These are phyloP conservation scores for Chrysolina oricalcia DNA, from an alignment of 2,888 invertebrate species.

Conservation along the genomic window DNA sequence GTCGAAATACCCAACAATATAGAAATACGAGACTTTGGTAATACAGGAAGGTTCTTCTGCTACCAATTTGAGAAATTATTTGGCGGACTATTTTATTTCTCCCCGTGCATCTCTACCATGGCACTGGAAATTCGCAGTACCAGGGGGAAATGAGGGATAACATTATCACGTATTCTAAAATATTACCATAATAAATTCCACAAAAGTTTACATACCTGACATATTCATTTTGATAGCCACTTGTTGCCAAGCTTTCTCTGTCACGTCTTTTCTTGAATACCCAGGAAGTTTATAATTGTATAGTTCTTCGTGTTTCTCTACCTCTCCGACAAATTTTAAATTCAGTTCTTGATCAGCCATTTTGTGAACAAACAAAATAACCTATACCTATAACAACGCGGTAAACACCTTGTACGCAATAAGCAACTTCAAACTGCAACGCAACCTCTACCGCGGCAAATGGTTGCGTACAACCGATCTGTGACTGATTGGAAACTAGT, in stretches of 20 bases:
- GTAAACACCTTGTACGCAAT: neutral
- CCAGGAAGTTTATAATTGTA: constrained; percentile 31
- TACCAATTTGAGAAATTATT: constrained; percentile 8
- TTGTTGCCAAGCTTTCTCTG: constrained; percentile 21
- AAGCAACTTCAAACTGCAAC: neutral
- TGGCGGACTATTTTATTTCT: constrained; percentile 7
- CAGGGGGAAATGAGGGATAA: neutral
- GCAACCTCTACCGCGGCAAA: neutral
- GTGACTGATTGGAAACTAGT: constrained; percentile 5
- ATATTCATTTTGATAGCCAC: neutral
- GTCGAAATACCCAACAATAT: neutral
- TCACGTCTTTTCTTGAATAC: constrained; percentile 21
- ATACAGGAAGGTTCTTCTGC: constrained; percentile 4
- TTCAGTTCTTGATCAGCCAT: constrained; percentile 17
- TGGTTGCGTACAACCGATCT: constrained; percentile 4
- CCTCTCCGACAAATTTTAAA: constrained; percentile 32
- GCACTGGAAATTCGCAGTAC: constrained; percentile 4
- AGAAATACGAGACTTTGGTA: constrained; percentile 1
- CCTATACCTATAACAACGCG: neutral
- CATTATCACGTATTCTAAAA: neutral
- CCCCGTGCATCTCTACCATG: constrained; percentile 5
- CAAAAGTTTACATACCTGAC: constrained; percentile 10
- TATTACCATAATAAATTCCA: neutral
- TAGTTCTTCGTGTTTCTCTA: constrained; percentile 23
- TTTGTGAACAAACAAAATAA: neutral